phyloP scores from a whole-genome alignment of 2,888 invertebrate genomes.

The Folsomia manolachei region DNA sequence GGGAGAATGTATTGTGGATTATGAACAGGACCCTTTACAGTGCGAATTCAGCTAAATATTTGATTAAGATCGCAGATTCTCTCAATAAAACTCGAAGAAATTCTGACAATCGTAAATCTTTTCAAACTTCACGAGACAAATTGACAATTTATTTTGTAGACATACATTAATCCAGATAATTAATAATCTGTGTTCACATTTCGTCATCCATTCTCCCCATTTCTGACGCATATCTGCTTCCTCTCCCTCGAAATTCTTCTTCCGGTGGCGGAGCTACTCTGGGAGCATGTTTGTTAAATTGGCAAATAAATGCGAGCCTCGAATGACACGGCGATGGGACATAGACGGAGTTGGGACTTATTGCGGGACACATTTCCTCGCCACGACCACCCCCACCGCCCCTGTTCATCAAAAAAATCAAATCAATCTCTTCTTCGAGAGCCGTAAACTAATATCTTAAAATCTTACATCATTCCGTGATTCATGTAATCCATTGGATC shows the following conservation, averaged over 20 bases:
- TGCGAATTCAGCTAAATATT: no score
- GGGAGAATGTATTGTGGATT: no score
- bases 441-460: background rate
- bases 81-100: no score
- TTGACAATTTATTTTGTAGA: no score
- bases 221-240: background rate
- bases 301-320: background rate
- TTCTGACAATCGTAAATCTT: no score
- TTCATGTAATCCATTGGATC: background rate
- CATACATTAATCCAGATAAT: no score
- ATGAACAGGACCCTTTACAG: no score
- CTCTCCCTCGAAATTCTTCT: background rate
- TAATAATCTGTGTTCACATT: no score
- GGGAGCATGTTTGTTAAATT: background rate
- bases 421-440: background rate
- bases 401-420: background rate
- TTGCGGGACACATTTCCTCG: slow-evolving; percentile 1
- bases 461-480: background rate
- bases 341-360: background rate
- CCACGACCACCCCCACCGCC: background rate
- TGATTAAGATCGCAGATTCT: no score
- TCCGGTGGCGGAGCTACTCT: background rate
- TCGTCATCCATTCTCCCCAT: background rate
- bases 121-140: no score
- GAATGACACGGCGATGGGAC: background rate